phyloP scores from a whole-genome alignment of 2,888 invertebrate species.

The Torymus aiolomorphi region DNA sequence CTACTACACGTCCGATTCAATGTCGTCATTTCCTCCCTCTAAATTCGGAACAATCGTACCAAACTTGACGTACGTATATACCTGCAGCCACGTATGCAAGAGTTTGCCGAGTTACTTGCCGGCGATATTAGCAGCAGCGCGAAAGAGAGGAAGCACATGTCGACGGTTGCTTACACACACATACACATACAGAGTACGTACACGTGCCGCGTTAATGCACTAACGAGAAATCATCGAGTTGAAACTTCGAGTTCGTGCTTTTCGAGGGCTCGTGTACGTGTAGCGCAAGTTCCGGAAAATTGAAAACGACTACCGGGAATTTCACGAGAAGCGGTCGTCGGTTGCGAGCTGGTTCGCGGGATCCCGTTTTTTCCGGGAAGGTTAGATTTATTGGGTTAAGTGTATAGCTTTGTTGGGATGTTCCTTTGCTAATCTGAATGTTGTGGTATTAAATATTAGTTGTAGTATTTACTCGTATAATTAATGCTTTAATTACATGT shows the following conservation, averaged over 20 bases:
- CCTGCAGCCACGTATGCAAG: no score
- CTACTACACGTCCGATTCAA: no score
- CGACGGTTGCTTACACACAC: conserved; percentile 6
- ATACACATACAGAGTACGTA: background rate
- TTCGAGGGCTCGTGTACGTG: background rate
- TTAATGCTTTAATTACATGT: no score
- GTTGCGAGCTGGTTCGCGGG: no score
- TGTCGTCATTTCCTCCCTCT: no score
- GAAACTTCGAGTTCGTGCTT: conserved; percentile 2
- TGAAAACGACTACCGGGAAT: conserved; percentile 1
- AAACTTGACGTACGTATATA: no score
- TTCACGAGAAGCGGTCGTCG: background rate
- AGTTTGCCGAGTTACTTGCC: background rate
- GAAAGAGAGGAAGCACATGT: background rate
- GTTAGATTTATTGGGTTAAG: background rate
- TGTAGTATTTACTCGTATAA: no score
- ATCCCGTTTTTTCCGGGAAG: background rate
- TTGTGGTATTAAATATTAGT: no score
- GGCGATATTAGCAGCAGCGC: conserved; percentile 13
- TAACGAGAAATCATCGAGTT: conserved; percentile 36
- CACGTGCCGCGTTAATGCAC: conserved; percentile 31
- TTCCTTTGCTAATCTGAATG: no score
- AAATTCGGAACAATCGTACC: no score
- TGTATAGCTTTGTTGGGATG: no score
- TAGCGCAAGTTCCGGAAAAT: background rate